Evolutionary conservation across 2,113 vertebrate species (phyloP).

Genomic region (Mystacornis crossleyi): DNA sequence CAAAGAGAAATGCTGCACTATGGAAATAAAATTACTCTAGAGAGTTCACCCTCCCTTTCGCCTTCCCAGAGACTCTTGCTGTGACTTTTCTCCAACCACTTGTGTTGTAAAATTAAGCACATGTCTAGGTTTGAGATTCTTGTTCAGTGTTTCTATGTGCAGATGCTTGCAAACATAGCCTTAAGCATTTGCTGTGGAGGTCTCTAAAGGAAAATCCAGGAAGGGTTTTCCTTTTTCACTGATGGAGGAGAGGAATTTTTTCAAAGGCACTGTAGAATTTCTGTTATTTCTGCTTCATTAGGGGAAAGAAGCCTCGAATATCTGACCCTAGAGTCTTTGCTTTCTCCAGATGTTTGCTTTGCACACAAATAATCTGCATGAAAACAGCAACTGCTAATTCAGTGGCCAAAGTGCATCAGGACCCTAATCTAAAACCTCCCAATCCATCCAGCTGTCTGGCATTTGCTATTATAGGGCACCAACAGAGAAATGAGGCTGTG

Average conservation of each 20-base stretch:
- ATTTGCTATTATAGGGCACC: slow-evolving; percentile 91
- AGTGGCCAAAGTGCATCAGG: slow-evolving; percentile 77
- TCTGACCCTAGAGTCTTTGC: slow-evolving; percentile 7
- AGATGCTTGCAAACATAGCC: background rate
- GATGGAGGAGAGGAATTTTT: background rate
- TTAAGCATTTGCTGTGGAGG: background rate
- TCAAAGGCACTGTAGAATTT: background rate
- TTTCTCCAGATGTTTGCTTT: slow-evolving; percentile 77
- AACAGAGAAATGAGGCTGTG: slow-evolving; percentile 84
- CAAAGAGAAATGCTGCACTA: background rate
- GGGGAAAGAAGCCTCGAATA: background rate
- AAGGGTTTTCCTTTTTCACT: background rate
- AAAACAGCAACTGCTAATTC: slow-evolving; percentile 81
- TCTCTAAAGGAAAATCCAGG: background rate
- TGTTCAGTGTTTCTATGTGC: background rate
- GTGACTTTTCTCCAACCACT: background rate
- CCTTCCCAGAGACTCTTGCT: background rate
- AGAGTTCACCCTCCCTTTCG: background rate
- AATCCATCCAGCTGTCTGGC: slow-evolving; percentile 86
- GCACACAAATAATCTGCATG: slow-evolving; percentile 68
- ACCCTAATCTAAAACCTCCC: slow-evolving; percentile 79
- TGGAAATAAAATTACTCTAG: background rate
- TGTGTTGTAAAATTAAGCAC: background rate
- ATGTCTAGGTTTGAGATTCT: background rate
- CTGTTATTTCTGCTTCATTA: slow-evolving; percentile 14